These are phyloP conservation scores for Nixonia krombeini DNA, from an alignment of 1,140 invertebrate species.

Conservation along the genomic window DNA sequence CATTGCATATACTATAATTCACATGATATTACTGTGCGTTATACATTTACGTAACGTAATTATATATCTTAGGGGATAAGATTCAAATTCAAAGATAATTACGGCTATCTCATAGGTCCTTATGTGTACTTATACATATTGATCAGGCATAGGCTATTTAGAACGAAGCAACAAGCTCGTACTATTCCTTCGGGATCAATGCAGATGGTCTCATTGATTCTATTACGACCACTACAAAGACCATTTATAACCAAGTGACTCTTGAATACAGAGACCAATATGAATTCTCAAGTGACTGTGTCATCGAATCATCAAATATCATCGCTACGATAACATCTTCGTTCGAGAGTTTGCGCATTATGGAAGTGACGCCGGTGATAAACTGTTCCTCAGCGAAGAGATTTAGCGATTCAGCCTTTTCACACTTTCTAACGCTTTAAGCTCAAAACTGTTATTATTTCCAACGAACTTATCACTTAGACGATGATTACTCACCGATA, in stretches of 20 bases:
- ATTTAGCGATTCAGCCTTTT: not conserved
- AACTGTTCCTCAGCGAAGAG: not conserved
- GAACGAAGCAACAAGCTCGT: slow-evolving; percentile 31
- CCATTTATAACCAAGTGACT: slow-evolving; percentile 36
- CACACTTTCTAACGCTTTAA: not conserved
- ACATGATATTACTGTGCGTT: too few relatives aligned
- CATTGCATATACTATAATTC: too few relatives aligned
- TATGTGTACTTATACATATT: slow-evolving; percentile 26
- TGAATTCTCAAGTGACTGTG: slow-evolving; percentile 23
- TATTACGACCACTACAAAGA: slow-evolving; percentile 48
- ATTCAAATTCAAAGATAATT: too few relatives aligned
- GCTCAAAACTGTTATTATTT: not conserved
- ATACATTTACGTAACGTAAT: too few relatives aligned
- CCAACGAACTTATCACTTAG: too few relatives aligned
- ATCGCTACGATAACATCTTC: slow-evolving; percentile 1
- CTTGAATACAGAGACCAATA: slow-evolving; percentile 37
- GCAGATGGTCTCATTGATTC: slow-evolving; percentile 51
- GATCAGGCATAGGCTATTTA: slow-evolving; percentile 27
- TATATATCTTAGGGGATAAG: too few relatives aligned
- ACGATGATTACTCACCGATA: slow-evolving; percentile 87
- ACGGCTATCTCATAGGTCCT: too few relatives aligned
- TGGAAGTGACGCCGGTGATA: not conserved
- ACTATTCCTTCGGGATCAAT: slow-evolving; percentile 32
- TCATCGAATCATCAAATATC: slow-evolving; percentile 23
- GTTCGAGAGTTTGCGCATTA: too few relatives aligned